Conservation (phyloP, 2,888 invertebrate species). For the Proisotoma minuta region DNA sequence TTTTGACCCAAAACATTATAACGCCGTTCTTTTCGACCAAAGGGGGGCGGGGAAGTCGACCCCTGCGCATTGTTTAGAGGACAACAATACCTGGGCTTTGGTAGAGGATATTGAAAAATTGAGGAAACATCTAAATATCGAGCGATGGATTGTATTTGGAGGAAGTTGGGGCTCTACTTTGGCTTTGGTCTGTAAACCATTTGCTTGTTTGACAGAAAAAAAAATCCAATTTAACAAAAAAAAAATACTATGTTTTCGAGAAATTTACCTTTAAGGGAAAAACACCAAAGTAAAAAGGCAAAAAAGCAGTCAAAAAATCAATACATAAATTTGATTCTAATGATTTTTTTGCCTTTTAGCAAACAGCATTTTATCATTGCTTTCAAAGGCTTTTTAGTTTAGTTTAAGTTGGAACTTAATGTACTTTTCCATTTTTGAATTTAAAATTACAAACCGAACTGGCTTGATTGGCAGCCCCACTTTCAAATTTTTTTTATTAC, state of each 20-base stretch:
- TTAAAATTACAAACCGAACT: too few relatives aligned
- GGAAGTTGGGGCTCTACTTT: slow-evolving; percentile 35
- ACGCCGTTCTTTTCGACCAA: slow-evolving; percentile 30
- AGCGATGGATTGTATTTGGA: slow-evolving; percentile 31
- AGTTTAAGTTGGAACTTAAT: too few relatives aligned
- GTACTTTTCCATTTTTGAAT: too few relatives aligned
- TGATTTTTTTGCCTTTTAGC: too few relatives aligned
- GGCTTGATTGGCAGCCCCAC: too few relatives aligned
- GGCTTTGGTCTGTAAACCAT: neutral
- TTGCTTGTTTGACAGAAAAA: neutral
- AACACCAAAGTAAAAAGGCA: too few relatives aligned
- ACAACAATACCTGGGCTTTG: slow-evolving; percentile 34
- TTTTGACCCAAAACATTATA: slow-evolving; percentile 31
- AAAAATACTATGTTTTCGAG: neutral
- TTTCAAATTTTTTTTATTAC: too few relatives aligned
- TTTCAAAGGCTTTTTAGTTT: too few relatives aligned
- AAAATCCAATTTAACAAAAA: neutral
- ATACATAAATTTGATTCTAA: too few relatives aligned
- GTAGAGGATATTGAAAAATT: slow-evolving; percentile 33
- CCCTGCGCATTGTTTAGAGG: slow-evolving; percentile 29
- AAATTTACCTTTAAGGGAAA: too few relatives aligned
- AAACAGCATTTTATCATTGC: too few relatives aligned
- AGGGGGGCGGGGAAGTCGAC: slow-evolving; percentile 29
- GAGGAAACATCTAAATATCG: slow-evolving; percentile 27
- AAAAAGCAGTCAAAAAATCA: too few relatives aligned